These are phyloP conservation scores for Odontomyia ornata DNA, from an alignment of 2,888 invertebrate species.

Conservation along the genomic window DNA sequence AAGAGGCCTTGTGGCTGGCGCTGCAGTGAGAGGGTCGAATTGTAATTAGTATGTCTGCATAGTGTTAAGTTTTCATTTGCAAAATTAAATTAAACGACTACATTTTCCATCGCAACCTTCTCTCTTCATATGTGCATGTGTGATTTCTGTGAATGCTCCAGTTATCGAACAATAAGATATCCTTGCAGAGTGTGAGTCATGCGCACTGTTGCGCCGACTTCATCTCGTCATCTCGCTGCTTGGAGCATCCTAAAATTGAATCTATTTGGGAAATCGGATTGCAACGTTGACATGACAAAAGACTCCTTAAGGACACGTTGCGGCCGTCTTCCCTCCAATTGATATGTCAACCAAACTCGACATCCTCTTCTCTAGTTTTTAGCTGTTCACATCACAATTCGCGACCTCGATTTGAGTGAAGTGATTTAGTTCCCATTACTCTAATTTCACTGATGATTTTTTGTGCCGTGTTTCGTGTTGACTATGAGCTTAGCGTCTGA, in stretches of 20 bases:
- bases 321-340: neutral
- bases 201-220: slow-evolving; percentile 3
- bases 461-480: neutral
- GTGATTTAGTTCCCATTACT: neutral
- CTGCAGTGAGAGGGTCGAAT: neutral
- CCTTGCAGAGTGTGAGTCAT: neutral
- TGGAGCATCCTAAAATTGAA: slow-evolving; percentile 20
- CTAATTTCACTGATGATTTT: no score
- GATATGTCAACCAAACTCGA: neutral
- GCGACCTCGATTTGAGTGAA: neutral
- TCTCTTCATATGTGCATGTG: neutral
- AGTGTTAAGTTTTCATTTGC: no score
- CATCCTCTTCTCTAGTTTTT: neutral
- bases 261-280: neutral
- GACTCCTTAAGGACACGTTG: slow-evolving; percentile 23
- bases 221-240: slow-evolving; percentile 30
- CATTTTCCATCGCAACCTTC: no score
- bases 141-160: neutral
- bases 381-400: neutral
- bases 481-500: neutral
- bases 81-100: no score
- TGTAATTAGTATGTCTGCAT: no score
- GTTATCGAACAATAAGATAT: neutral
- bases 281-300: slow-evolving; percentile 21
- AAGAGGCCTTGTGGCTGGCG: neutral